These are phyloP conservation scores for Smittia sp. DNA, from an alignment of 2,888 invertebrate species.

Conservation along the genomic window DNA sequence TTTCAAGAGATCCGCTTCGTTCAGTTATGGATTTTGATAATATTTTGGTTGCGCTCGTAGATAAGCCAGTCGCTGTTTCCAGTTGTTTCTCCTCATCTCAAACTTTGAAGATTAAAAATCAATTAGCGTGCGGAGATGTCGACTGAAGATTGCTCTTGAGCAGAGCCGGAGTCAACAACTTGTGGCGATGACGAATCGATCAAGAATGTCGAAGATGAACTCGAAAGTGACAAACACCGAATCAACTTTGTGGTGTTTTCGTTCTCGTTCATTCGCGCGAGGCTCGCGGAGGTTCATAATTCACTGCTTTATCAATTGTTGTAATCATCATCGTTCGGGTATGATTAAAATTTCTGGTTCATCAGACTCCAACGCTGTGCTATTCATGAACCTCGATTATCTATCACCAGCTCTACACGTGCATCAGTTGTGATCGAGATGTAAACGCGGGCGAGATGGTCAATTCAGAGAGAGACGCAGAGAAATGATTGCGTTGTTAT, in stretches of 20 bases:
- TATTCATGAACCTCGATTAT: background rate
- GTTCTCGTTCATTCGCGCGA: background rate
- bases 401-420: background rate
- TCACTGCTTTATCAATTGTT: background rate
- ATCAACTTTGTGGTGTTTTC: background rate
- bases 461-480: background rate
- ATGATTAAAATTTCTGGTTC: constrained; percentile 1
- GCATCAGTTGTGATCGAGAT: background rate
- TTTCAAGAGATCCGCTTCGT: constrained; percentile 3
- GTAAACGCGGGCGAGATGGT: background rate
- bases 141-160: background rate
- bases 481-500: background rate
- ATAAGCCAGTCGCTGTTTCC: background rate
- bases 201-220: background rate
- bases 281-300: background rate
- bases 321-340: background rate
- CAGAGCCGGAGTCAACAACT: background rate
- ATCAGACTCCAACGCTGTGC: background rate
- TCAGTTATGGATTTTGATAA: constrained; percentile 12
- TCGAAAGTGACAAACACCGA: background rate
- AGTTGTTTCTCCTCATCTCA: background rate
- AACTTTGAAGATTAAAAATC: constrained; percentile 2
- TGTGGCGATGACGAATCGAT: background rate
- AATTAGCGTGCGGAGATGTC: background rate
- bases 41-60: background rate